Evolutionary conservation across 2,797 vertebrate species (phyloP).

Genomic region (Halcyon badia): DNA sequence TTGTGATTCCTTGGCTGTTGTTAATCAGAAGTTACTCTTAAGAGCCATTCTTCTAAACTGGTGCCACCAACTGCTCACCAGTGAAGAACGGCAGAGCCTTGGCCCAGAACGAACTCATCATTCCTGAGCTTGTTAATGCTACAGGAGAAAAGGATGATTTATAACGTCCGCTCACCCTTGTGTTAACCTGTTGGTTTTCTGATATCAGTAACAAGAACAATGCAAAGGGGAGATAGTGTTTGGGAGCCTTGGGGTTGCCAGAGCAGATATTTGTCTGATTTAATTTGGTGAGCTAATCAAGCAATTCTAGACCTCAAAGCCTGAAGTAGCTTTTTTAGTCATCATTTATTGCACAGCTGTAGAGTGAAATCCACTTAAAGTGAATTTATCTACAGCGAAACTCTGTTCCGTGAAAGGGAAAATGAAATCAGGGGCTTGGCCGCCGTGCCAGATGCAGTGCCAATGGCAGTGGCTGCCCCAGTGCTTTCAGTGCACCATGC

Average conservation of each 20-base stretch:
- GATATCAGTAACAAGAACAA: background rate
- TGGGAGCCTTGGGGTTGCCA: background rate
- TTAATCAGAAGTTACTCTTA: conserved; percentile 21
- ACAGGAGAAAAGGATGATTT: background rate
- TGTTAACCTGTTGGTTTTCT: background rate
- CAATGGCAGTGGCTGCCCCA: background rate
- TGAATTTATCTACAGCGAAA: background rate
- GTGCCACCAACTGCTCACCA: background rate
- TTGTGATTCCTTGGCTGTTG: background rate
- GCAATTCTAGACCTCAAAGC: background rate
- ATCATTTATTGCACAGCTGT: background rate
- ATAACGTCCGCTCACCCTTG: background rate
- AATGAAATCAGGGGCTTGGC: background rate
- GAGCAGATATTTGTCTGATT: background rate
- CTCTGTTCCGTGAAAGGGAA: background rate
- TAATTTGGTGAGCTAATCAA: background rate
- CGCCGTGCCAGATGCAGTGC: background rate
- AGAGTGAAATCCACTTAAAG: background rate
- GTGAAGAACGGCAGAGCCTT: background rate
- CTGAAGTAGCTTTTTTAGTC: conserved; percentile 3
- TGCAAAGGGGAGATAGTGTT: background rate
- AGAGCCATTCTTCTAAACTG: background rate
- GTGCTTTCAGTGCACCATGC: fast-evolving
- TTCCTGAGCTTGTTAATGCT: background rate
- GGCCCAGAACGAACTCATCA: background rate